Evolutionary conservation across 2,797 vertebrate species (phyloP).

Genomic region (Geotrypetes seraphini): DNA sequence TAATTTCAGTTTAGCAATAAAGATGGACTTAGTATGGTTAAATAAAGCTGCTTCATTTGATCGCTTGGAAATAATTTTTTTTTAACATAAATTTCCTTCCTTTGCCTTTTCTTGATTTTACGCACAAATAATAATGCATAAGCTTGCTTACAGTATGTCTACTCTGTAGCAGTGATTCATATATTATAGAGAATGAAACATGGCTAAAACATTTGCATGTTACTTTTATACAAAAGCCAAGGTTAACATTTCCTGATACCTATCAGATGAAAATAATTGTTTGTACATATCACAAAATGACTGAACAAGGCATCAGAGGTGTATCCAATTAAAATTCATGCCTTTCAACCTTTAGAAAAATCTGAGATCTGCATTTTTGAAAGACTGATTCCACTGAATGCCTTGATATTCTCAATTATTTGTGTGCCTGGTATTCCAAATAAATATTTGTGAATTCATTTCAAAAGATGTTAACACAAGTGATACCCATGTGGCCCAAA

Average conservation of each 20-base stretch:
- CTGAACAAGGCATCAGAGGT: constrained; percentile 33
- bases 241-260: constrained; percentile 24
- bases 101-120: too few species aligned
- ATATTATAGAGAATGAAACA: too few species aligned
- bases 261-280: constrained; percentile 28
- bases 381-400: constrained; percentile 51
- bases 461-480: constrained; percentile 67
- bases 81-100: too few species aligned
- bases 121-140: too few species aligned
- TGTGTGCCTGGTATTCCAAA: constrained; percentile 57
- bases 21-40: too few species aligned
- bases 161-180: too few species aligned
- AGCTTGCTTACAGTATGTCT: too few species aligned
- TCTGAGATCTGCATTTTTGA: constrained; percentile 53
- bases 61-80: too few species aligned
- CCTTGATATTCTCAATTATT: constrained; percentile 59
- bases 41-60: too few species aligned
- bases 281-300: constrained; percentile 10
- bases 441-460: constrained; percentile 75
- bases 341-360: constrained; percentile 47
- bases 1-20: too few species aligned
- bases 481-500: constrained; percentile 62
- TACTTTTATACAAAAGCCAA: constrained; percentile 10
- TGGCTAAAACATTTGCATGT: constrained; percentile 31
- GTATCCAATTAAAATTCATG: constrained; percentile 48